A percentile compares a stretch with the other conserved stretches of the same genome.
phyloP scores from a whole-genome alignment of 30 jellyfish, hydroid and myxozoan genomes.

The Hydra vulgaris region DNA sequence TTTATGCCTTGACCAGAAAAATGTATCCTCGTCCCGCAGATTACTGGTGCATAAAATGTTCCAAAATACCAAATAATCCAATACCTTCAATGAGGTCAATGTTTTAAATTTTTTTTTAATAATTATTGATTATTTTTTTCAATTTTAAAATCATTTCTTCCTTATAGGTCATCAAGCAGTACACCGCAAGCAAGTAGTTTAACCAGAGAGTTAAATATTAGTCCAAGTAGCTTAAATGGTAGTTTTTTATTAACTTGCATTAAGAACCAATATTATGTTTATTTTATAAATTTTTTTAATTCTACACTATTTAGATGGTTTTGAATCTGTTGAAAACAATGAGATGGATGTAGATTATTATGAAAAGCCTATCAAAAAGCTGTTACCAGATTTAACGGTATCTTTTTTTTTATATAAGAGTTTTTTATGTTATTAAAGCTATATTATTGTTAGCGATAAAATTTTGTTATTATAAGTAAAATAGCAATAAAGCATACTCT shows the following conservation, averaged over 20 bases:
- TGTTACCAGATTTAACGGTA: neutral
- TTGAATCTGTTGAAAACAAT: neutral
- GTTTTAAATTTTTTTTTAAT: too few relatives aligned
- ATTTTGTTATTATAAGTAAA: neutral
- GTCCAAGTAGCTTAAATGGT: too few relatives aligned
- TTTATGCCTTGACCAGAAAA: neutral
- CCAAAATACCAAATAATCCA: neutral
- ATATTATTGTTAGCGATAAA: neutral
- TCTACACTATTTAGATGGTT: neutral
- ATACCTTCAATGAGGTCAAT: neutral
- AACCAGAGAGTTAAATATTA: neutral
- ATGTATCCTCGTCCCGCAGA: constrained; percentile 4
- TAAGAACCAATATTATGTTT: neutral
- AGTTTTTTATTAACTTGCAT: too few relatives aligned
- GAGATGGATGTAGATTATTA: neutral
- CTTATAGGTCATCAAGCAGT: neutral
- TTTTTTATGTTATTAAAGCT: neutral
- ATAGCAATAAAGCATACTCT: too few relatives aligned
- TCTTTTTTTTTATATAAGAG: neutral
- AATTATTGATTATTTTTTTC: neutral
- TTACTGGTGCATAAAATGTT: neutral
- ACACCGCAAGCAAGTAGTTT: neutral
- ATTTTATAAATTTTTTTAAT: too few relatives aligned
- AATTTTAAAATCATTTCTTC: too few relatives aligned
- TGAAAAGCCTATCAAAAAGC: neutral